These are phyloP conservation scores for Oxyura jamaicensis DNA, from an alignment of 2,113 vertebrate genomes.

Conservation along the genomic window DNA sequence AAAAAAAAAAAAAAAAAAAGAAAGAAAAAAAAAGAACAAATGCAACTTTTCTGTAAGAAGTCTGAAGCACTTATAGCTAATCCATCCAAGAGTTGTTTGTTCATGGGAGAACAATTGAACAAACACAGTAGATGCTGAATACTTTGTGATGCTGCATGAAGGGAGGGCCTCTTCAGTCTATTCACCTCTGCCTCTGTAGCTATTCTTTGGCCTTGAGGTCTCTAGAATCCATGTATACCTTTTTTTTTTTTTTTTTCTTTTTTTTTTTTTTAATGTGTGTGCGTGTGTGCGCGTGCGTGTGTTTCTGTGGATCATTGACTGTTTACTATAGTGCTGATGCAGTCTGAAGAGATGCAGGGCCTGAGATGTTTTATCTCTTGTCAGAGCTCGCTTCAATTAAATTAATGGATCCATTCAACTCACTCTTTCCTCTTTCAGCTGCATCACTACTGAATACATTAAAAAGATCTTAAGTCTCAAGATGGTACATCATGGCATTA, in stretches of 20 bases:
- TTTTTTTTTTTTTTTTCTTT: background rate
- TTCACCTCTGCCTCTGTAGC: constrained; percentile 83
- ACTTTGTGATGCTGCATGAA: constrained; percentile 55
- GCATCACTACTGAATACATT: constrained; percentile 92
- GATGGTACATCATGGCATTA: constrained; percentile 96
- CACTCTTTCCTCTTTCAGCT: constrained; percentile 91
- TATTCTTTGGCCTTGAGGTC: constrained; percentile 90
- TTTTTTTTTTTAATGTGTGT: constrained; percentile 43
- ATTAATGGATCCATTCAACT: constrained; percentile 99
- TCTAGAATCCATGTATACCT: constrained; percentile 71
- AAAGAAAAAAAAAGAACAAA: constrained; percentile 35
- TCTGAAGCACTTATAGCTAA: constrained; percentile 79
- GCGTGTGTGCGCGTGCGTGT: background rate
- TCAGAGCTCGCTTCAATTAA: constrained; percentile 98
- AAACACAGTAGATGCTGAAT: constrained; percentile 65
- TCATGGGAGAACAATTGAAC: constrained; percentile 70
- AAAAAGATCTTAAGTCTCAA: constrained; percentile 99
- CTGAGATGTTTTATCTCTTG: constrained; percentile 98
- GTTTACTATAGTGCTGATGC: constrained; percentile 89
- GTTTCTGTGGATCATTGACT: constrained; percentile 88
- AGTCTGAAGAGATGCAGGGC: constrained; percentile 89
- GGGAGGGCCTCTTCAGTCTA: constrained; percentile 81
- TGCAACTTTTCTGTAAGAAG: constrained; percentile 56
- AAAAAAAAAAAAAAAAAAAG: background rate
- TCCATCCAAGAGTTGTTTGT: constrained; percentile 56